Percentiles rank a stretch among this genome's conserved stretches.
These are phyloP conservation scores for Falcunculus frontatus DNA, from an alignment of 2,113 vertebrate genomes.

Conservation along the genomic window DNA sequence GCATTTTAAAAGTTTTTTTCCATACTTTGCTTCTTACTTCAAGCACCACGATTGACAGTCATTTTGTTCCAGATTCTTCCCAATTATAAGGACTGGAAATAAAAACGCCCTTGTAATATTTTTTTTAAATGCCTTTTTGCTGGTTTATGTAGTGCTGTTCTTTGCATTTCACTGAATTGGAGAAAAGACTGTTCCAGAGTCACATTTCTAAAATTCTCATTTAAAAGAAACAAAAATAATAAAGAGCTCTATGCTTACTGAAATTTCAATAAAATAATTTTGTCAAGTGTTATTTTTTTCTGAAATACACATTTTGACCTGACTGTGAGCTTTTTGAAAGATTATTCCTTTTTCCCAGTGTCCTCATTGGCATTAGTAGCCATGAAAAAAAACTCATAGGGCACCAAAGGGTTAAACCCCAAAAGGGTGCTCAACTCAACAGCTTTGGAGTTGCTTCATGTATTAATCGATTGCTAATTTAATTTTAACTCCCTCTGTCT, in stretches of 20 bases:
- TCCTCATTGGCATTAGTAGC: not conserved
- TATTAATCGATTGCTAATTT: slow-evolving; percentile 39
- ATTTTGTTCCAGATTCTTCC: not conserved
- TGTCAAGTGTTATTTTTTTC: not conserved
- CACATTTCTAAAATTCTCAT: not conserved
- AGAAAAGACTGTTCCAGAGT: not conserved
- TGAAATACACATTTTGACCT: not conserved
- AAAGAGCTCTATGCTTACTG: not conserved
- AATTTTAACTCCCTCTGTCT: slow-evolving; percentile 3
- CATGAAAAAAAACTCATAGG: not conserved
- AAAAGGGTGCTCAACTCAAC: not conserved
- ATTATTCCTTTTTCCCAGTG: not conserved
- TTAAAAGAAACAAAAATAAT: not conserved
- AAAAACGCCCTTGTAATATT: not conserved
- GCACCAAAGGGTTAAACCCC: not conserved
- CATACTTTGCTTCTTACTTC: not conserved
- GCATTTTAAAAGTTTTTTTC: not conserved
- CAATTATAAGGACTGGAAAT: not conserved
- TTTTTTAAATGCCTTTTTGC: not conserved
- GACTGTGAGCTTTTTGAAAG: not conserved
- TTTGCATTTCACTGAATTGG: not conserved
- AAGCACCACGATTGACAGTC: not conserved
- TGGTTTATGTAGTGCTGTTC: not conserved
- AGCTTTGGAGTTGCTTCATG: not conserved
- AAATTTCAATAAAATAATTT: not conserved